These are phyloP conservation scores for Hylaea fasciaria DNA, from an alignment of 2,888 invertebrate genomes.

Conservation along the genomic window DNA sequence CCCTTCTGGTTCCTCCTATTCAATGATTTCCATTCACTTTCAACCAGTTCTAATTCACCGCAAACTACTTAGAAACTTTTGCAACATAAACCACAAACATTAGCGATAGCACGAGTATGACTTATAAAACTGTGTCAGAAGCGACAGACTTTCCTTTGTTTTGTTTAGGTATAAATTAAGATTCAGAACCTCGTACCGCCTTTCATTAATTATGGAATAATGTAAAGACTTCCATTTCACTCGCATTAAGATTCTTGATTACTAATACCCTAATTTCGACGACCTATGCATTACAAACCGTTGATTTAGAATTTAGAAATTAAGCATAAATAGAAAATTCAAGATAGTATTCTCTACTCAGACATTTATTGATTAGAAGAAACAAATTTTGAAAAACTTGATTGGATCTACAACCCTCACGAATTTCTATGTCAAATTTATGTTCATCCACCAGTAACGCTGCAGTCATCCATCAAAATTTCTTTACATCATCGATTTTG, in stretches of 20 bases:
- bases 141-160: constrained; percentile 25
- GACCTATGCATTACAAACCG: constrained; percentile 1
- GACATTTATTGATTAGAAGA: background rate
- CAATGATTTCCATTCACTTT: constrained; percentile 40
- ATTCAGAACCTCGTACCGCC: constrained; percentile 19
- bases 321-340: background rate
- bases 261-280: constrained; percentile 2
- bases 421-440: too few species aligned
- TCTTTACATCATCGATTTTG: constrained; percentile 1
- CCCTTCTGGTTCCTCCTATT: background rate
- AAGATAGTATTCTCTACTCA: background rate
- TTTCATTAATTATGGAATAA: constrained; percentile 26
- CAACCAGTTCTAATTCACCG: constrained; percentile 39
- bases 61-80: constrained; percentile 43
- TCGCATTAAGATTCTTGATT: constrained; percentile 12
- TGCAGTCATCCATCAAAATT: background rate
- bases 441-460: background rate
- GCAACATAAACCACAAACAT: constrained; percentile 37
- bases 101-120: constrained; percentile 5
- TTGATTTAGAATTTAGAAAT: constrained; percentile 12
- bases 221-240: constrained; percentile 21
- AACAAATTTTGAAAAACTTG: background rate
- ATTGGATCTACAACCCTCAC: too few species aligned
- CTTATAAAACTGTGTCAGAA: constrained; percentile 28
- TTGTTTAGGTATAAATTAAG: constrained; percentile 16